Evolutionary conservation across 2,888 invertebrate species (phyloP), one percentile per base, ranked within the genome.

Genomic region (Falcaria lacertinaria): DNA sequence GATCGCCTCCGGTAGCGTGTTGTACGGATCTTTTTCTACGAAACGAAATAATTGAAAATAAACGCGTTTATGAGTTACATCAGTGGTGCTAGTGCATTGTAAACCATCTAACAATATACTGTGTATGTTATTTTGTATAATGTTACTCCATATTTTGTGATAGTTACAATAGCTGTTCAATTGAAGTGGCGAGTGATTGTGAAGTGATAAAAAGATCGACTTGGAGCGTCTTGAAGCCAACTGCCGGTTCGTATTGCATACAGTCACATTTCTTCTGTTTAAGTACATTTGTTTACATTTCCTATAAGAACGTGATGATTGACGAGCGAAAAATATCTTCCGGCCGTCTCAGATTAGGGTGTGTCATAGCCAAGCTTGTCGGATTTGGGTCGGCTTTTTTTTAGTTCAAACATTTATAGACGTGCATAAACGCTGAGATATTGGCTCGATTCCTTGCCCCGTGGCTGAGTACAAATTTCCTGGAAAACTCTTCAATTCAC

Each of bases 71-170:
- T 68, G 74, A 80, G 84, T 78, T 63, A 87, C 87, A 86, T 78
- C 69, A 74, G 77, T 78, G 77, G 86, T 87, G 86, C 80, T 84
- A 81, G 87, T 87, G 87, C 76, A 69, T 72, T 84, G 72, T 83
- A 74, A 71, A 56, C 64, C 66, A 67, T 56, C 57, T 62, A 63
- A 64, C 50, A 71, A 78, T 71, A 65, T 71, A 76, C 61, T 77
- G 86, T 86, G 84, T 74, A 71, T 80, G 74, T 75, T 73, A 67
- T 74, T 75, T 69, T 67, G 66, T 72, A 80, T 76, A 69, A 74
- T 85, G 81, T 79, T 82, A 77, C 77, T 69, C 66, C 68, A 69
- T 75, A 70, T 68, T 67, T 87, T 86, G 87, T 88, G 88, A 77
- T 64, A 69, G 74, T 71, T 74, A 69, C 61, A 70, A 59, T 76